Evolutionary conservation across 2,888 invertebrate species (phyloP).

Genomic region (Arrhopalites spinosus): DNA sequence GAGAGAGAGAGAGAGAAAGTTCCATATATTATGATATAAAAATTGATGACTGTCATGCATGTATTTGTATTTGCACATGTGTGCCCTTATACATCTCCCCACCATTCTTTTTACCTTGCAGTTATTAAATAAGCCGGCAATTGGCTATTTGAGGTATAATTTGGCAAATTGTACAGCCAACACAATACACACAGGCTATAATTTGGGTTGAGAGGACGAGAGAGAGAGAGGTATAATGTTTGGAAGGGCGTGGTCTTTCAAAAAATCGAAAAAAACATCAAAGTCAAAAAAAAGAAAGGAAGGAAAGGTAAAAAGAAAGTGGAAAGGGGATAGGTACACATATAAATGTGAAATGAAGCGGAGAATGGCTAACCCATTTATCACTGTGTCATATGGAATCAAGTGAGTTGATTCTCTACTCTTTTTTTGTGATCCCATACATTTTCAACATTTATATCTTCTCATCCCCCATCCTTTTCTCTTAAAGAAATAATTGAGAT

Average conservation of each 20-base stretch:
- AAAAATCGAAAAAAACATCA: background rate
- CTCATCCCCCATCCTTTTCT: background rate
- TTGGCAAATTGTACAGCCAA: slow-evolving; percentile 7
- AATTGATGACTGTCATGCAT: too few species aligned
- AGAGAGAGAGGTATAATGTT: slow-evolving; percentile 19
- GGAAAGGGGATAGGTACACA: background rate
- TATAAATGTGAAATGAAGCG: background rate
- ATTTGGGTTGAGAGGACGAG: background rate
- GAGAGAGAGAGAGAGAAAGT: too few species aligned
- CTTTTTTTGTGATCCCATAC: background rate
- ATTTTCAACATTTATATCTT: background rate
- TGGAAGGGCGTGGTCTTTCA: slow-evolving; percentile 21
- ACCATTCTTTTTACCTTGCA: too few species aligned
- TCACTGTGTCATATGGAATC: background rate
- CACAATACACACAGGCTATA: background rate
- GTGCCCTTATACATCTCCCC: too few species aligned
- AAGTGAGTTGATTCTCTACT: background rate
- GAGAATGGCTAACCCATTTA: background rate
- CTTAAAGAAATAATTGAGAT: slow-evolving; percentile 7
- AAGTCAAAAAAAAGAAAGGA: background rate
- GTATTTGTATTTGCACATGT: too few species aligned
- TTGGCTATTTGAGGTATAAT: slow-evolving; percentile 2
- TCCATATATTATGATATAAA: too few species aligned
- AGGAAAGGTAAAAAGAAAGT: background rate
- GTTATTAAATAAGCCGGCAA: too few species aligned